Conservation (phyloP, 1,140 invertebrate genomes). For the Eumaeus atala region DNA sequence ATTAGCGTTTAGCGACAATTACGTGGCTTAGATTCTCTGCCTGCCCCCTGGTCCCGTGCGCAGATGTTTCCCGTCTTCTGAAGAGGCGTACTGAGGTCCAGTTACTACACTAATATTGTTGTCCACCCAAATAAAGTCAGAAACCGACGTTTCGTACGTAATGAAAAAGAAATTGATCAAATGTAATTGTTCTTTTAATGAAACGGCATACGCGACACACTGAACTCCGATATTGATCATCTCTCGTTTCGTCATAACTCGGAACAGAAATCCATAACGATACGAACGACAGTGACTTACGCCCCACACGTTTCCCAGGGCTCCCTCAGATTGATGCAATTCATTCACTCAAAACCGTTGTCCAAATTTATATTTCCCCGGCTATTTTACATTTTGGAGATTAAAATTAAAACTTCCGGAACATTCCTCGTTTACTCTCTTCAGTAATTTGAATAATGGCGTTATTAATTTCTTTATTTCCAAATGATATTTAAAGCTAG, state of each 20-base stretch:
- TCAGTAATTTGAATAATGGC: conserved; percentile 19
- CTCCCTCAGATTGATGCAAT: conserved; percentile 48
- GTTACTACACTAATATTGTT: too few species aligned
- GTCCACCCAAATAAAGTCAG: too few species aligned
- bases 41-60: too few species aligned
- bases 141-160: too few species aligned
- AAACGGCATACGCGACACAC: too few species aligned
- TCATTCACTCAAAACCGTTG: conserved; percentile 48
- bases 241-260: not conserved
- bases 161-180: too few species aligned
- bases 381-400: conserved; percentile 19
- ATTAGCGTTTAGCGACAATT: too few species aligned
- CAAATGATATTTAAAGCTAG: not conserved
- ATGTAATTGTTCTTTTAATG: too few species aligned
- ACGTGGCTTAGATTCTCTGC: too few species aligned
- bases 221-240: not conserved
- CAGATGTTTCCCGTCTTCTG: too few species aligned
- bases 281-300: conserved; percentile 62
- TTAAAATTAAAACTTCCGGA: conserved; percentile 27
- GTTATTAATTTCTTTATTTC: conserved; percentile 15
- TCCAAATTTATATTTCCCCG: conserved; percentile 29
- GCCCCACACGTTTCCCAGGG: conserved; percentile 45
- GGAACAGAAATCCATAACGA: conserved; percentile 22
- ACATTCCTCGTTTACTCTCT: conserved; percentile 18
- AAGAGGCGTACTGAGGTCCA: too few species aligned